Percentiles rank a stretch among this genome's conserved stretches.
These are phyloP conservation scores for Neoarius graeffei DNA, from an alignment of 2,113 vertebrate species.

Conservation along the genomic window DNA sequence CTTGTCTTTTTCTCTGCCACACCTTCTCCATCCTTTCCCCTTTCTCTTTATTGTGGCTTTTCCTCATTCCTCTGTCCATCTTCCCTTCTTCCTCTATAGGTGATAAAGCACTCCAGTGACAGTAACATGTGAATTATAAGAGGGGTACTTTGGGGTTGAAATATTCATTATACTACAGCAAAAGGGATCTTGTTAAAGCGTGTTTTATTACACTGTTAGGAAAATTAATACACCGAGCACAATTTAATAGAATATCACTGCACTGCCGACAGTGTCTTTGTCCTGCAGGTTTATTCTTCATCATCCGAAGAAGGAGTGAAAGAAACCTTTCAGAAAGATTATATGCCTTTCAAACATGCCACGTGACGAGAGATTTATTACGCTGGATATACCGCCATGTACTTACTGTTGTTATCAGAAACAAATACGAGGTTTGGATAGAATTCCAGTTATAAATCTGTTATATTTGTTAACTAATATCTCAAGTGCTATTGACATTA, in stretches of 20 bases:
- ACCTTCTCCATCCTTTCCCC: not conserved
- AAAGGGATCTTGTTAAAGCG: slow-evolving; percentile 63
- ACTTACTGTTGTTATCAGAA: not conserved
- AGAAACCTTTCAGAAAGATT: not conserved
- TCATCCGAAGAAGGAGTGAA: slow-evolving; percentile 14
- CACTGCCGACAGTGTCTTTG: slow-evolving; percentile 37
- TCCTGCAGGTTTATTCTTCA: slow-evolving; percentile 34
- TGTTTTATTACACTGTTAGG: slow-evolving; percentile 54
- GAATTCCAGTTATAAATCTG: not conserved
- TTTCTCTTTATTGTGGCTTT: not conserved
- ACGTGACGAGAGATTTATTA: not conserved
- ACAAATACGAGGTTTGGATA: not conserved
- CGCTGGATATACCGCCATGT: not conserved
- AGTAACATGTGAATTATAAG: slow-evolving; percentile 66
- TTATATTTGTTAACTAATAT: slow-evolving; percentile 2
- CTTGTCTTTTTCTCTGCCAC: not conserved
- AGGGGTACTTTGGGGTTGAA: slow-evolving; percentile 63
- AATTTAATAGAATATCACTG: slow-evolving; percentile 48
- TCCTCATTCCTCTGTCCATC: not conserved
- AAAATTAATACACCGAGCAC: slow-evolving; percentile 59
- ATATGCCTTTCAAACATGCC: not conserved
- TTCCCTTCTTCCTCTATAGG: slow-evolving; percentile 27
- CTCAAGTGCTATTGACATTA: slow-evolving; percentile 13
- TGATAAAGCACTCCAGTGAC: slow-evolving; percentile 64
- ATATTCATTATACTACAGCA: slow-evolving; percentile 70